Evolutionary conservation across 2,113 vertebrate genomes (phyloP).

Genomic region (Apeltes quadracus): DNA sequence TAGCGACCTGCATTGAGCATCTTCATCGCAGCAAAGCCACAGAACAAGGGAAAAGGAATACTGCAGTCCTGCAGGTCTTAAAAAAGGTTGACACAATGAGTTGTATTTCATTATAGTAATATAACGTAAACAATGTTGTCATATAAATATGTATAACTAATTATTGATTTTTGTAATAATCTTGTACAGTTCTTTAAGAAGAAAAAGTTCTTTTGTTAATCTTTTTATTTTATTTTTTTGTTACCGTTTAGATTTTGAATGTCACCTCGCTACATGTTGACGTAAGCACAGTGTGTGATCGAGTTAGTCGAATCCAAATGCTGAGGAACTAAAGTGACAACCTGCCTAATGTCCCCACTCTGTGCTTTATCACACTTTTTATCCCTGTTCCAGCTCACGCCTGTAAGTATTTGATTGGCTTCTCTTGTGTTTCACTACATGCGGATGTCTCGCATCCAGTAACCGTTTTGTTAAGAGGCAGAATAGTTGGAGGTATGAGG

Average conservation of each 20-base stretch:
- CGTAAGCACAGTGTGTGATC: conserved; percentile 69
- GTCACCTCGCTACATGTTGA: conserved; percentile 69
- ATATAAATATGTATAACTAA: conserved; percentile 81
- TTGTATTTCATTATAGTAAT: conserved; percentile 75
- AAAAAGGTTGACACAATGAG: conserved; percentile 39
- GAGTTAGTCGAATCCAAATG: conserved; percentile 53
- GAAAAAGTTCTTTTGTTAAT: conserved; percentile 48
- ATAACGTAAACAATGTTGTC: conserved; percentile 74
- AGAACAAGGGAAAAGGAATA: conserved; percentile 70
- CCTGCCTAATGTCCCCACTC: neutral
- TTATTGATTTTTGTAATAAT: conserved; percentile 76
- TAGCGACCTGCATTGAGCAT: neutral
- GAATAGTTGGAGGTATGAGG: neutral
- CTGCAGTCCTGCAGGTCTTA: conserved; percentile 60
- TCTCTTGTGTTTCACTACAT: neutral
- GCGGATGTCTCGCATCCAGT: neutral
- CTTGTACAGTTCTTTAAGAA: conserved; percentile 79
- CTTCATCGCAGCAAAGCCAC: conserved; percentile 30
- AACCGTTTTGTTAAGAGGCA: neutral
- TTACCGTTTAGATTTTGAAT: conserved; percentile 72
- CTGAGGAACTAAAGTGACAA: conserved; percentile 49
- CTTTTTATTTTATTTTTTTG: conserved; percentile 67
- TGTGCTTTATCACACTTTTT: neutral
- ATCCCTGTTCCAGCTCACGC: neutral
- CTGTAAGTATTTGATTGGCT: neutral